Conservation (phyloP, 2,888 invertebrate genomes). For the Troides oblongomaculatus region DNA sequence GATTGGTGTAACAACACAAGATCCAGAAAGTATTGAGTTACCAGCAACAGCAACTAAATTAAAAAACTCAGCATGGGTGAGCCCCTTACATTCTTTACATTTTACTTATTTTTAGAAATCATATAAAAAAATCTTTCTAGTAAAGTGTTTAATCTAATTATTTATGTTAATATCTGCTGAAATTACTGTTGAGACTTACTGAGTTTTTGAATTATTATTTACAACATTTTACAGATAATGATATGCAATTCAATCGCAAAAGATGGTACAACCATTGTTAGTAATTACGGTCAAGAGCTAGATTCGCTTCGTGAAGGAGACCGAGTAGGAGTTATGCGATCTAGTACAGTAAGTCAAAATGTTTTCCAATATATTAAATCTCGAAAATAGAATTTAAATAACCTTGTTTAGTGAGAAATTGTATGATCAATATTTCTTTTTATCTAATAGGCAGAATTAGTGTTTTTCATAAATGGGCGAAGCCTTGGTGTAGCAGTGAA, state of each 20-base stretch:
- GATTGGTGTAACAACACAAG: constrained; percentile 94
- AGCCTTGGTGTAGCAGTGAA: constrained; percentile 93
- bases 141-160: no score
- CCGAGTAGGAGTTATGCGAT: constrained; percentile 90
- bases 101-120: background rate
- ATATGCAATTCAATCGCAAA: constrained; percentile 91
- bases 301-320: constrained; percentile 91
- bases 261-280: constrained; percentile 89
- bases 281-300: constrained; percentile 91
- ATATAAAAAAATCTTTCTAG: background rate
- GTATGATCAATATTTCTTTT: constrained; percentile 7
- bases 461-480: constrained; percentile 93
- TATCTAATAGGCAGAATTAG: constrained; percentile 84
- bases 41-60: constrained; percentile 91
- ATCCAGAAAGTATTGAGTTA: constrained; percentile 92
- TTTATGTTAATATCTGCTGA: no score
- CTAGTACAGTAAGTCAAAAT: constrained; percentile 80
- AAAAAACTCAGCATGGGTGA: constrained; percentile 90
- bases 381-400: background rate
- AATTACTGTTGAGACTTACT: no score
- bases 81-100: background rate
- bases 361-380: background rate
- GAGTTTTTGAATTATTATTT: background rate
- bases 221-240: constrained; percentile 82
- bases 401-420: background rate